Evolutionary conservation across 2,113 vertebrate genomes (phyloP).

Genomic region (Morone chrysops): DNA sequence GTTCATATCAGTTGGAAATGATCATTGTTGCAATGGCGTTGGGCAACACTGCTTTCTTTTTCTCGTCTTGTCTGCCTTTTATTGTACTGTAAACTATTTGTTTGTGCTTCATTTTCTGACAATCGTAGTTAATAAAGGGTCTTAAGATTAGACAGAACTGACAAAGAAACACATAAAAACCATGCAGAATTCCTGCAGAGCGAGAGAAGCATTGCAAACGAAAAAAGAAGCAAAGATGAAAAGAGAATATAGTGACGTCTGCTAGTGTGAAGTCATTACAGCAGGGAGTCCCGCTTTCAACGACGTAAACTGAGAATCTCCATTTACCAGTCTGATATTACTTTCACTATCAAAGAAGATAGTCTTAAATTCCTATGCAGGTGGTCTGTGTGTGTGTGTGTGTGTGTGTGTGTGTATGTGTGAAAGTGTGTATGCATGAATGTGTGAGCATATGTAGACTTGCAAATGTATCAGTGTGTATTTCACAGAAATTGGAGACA

Average conservation of each 20-base stretch:
- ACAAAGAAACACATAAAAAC: not conserved
- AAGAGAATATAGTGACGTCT: constrained; percentile 31
- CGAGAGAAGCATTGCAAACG: not conserved
- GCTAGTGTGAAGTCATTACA: constrained; percentile 38
- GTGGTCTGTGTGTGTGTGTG: constrained; percentile 36
- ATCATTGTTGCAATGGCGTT: not conserved
- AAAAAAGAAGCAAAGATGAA: constrained; percentile 21
- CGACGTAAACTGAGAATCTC: constrained; percentile 30
- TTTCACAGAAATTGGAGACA: constrained; percentile 51
- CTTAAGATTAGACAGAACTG: constrained; percentile 5
- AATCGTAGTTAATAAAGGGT: not conserved
- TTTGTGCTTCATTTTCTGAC: constrained; percentile 5
- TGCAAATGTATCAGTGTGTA: constrained; percentile 31
- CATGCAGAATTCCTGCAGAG: constrained; percentile 2
- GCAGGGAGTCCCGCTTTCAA: constrained; percentile 39
- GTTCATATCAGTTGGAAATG: not conserved
- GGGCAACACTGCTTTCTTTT: not conserved
- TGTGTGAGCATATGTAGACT: constrained; percentile 17
- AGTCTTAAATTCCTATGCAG: constrained; percentile 42
- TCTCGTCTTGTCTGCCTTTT: not conserved
- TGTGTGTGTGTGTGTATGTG: not conserved
- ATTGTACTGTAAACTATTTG: not conserved
- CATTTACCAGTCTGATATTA: constrained; percentile 51
- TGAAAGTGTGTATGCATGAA: not conserved
- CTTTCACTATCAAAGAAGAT: constrained; percentile 48